Conservation (phyloP, 2,888 invertebrate genomes). For the Cephus nigrinus region DNA sequence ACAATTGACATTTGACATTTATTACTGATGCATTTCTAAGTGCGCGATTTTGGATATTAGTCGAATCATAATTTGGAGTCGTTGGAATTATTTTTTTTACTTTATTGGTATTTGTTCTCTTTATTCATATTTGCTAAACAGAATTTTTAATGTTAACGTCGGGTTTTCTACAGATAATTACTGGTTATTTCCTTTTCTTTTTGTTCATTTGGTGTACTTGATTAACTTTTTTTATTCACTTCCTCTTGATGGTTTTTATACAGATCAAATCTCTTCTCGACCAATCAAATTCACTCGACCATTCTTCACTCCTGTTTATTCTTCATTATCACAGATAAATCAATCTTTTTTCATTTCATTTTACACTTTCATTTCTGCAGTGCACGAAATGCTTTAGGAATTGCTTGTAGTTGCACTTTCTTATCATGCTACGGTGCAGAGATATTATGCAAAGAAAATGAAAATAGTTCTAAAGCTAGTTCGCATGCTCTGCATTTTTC, state of each 20-base stretch:
- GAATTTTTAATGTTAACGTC: no score
- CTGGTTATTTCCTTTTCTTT: no score
- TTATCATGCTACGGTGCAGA: neutral
- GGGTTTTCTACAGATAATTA: no score
- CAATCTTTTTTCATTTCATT: constrained; percentile 20
- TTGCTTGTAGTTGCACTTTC: neutral
- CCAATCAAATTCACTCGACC: neutral
- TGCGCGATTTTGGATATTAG: neutral
- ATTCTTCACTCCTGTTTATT: neutral
- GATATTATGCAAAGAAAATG: neutral
- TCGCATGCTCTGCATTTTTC: neutral
- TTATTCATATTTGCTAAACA: neutral
- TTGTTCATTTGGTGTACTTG: no score
- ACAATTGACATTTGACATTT: neutral
- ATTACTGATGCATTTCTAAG: neutral
- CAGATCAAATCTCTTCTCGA: neutral
- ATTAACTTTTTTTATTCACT: no score
- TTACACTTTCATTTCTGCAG: constrained; percentile 18
- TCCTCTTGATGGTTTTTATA: no score
- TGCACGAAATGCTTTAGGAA: constrained; percentile 14
- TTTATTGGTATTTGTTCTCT: neutral
- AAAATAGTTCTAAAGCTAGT: neutral
- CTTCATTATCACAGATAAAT: neutral
- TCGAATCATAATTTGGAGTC: neutral
- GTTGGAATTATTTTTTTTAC: neutral